Evolutionary conservation across 1,140 invertebrate species (phyloP).

Genomic region (Ruditapes philippinarum): DNA sequence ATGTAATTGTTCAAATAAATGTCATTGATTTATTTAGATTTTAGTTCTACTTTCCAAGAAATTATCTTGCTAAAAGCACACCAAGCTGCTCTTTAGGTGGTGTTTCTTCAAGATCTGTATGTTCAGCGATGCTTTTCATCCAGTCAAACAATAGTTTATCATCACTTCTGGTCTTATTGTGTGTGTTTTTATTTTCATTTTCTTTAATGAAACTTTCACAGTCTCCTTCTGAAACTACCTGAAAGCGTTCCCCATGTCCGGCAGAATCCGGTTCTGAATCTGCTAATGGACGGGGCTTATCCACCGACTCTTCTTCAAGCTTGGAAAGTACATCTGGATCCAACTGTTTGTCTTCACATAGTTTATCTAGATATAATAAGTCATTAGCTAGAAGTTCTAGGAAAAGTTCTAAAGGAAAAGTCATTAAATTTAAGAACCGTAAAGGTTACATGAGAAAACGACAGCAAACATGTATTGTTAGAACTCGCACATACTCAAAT

Average conservation of each 20-base stretch:
- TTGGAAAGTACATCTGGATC: not conserved
- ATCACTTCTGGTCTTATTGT: slow-evolving; percentile 30
- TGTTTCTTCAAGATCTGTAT: slow-evolving; percentile 20
- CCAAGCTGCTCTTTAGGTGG: slow-evolving; percentile 18
- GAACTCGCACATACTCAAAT: too few relatives aligned
- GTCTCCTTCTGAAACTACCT: slow-evolving; percentile 18
- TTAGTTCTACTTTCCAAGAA: slow-evolving; percentile 37
- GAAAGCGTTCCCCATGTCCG: slow-evolving; percentile 32
- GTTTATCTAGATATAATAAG: not conserved
- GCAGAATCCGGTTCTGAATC: slow-evolving; percentile 19
- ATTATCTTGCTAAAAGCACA: slow-evolving; percentile 22
- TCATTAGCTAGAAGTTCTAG: slow-evolving; percentile 38
- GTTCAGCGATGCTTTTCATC: slow-evolving; percentile 23
- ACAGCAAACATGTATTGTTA: too few relatives aligned
- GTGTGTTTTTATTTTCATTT: slow-evolving; percentile 48
- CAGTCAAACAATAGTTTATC: slow-evolving; percentile 14
- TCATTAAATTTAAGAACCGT: too few relatives aligned
- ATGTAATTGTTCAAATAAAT: too few relatives aligned
- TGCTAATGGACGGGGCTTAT: slow-evolving; percentile 14
- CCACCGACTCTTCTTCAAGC: slow-evolving; percentile 39
- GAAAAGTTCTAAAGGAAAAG: too few relatives aligned
- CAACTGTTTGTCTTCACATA: not conserved
- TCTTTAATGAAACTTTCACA: slow-evolving; percentile 38
- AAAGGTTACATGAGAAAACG: too few relatives aligned
- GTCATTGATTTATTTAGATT: too few relatives aligned